Conservation (phyloP, 1,140 invertebrate species). For the Eciton burchellii region DNA sequence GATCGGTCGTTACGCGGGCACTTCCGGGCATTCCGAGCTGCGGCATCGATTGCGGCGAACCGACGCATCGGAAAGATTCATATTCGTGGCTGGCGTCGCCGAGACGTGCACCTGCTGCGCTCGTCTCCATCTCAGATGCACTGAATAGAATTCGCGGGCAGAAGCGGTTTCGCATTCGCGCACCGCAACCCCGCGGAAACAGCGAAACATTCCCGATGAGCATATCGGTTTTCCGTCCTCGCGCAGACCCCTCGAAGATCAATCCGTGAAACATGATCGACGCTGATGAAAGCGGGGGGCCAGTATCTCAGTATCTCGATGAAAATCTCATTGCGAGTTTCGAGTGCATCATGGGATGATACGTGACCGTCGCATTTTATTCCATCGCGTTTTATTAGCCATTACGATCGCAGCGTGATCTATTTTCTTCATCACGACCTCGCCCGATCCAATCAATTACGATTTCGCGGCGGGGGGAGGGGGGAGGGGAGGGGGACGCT, state of each 20-base stretch:
- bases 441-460: no score
- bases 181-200: background rate
- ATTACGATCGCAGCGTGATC: no score
- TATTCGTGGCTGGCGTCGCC: slow-evolving; percentile 32
- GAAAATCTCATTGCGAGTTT: background rate
- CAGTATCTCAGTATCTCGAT: background rate
- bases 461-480: no score
- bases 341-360: no score
- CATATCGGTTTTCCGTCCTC: slow-evolving; percentile 28
- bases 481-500: no score
- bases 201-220: slow-evolving; percentile 32
- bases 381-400: no score
- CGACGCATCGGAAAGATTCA: slow-evolving; percentile 42
- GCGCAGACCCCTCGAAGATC: slow-evolving; percentile 6
- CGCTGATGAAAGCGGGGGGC: background rate
- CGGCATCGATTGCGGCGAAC: slow-evolving; percentile 24
- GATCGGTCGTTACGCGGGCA: slow-evolving; percentile 19
- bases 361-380: no score
- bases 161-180: slow-evolving; percentile 42
- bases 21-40: background rate
- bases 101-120: slow-evolving; percentile 25
- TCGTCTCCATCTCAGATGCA: slow-evolving; percentile 36
- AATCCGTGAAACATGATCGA: slow-evolving; percentile 38
- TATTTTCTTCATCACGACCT: no score
- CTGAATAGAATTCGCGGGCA: slow-evolving; percentile 47